These are phyloP conservation scores for Gryllus longicercus DNA, from an alignment of 2,888 invertebrate genomes.

Conservation along the genomic window DNA sequence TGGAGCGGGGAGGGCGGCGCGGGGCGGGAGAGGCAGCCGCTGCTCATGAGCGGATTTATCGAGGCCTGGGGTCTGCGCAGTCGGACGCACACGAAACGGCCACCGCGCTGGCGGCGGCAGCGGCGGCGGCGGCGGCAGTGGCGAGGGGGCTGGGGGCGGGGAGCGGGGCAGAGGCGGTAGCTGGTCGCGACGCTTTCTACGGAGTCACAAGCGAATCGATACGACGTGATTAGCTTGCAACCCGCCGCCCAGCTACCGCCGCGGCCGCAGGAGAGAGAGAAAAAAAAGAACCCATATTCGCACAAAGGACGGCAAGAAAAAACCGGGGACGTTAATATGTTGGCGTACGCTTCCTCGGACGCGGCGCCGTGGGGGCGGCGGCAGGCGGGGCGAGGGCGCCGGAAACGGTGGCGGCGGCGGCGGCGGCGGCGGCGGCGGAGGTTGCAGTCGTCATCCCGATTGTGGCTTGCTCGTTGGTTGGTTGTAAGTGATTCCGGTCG, in stretches of 20 bases:
- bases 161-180: background rate
- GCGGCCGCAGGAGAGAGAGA: background rate
- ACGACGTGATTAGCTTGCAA: background rate
- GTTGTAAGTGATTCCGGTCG: too few relatives aligned
- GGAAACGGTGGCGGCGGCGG: background rate
- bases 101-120: background rate
- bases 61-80: background rate
- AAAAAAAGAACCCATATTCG: slow-evolving; percentile 8
- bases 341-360: background rate
- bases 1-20: background rate
- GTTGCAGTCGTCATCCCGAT: background rate
- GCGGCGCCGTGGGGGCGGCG: background rate
- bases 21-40: background rate
- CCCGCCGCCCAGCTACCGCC: background rate
- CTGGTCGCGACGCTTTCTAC: background rate
- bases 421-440: background rate
- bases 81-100: background rate
- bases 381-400: background rate
- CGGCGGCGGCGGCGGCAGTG: background rate
- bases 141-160: background rate
- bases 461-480: too few relatives aligned
- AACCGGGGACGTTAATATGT: background rate
- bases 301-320: slow-evolving; percentile 1
- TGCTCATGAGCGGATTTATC: slow-evolving; percentile 17
- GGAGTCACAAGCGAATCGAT: slow-evolving; percentile 5